Base-by-base conservation (phyloP, 2,888 invertebrate species). In the Thymelicus lineola region DNA sequence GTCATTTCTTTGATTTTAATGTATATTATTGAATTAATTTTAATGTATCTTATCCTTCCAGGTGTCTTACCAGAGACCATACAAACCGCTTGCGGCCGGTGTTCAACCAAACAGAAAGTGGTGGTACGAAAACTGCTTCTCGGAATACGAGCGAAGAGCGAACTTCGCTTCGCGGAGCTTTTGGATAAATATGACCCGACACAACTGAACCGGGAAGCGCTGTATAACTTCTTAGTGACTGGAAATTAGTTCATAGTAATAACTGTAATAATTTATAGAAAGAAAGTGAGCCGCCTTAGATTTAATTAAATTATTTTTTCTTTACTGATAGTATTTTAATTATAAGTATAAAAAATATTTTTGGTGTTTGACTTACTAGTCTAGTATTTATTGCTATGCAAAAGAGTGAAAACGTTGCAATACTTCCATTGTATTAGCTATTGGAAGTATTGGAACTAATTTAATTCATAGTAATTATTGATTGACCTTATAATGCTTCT, bases 181-280 rank as follows among this genome's bases (percentile, higher is more conserved):
- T 94, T 96, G 75, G 94, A 91, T 70, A 97, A 96, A 86, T 97
- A 96, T 84, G 97, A 97, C 84, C 96, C 96, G 0, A 94, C 95
- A 35, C 95, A 95, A 12, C 80, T 91, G 65, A 97, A 97, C 89
- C 93, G 95, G 79, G 93, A 92, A 73, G 95, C 95, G 71, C 95
- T 96, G 78, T 94, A 94, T 77, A 93, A 89, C 15, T 94, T 94
- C 76, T 80, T 93, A 73, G 83, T 88, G 9, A 92, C 89, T 46
- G 92, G 92, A 57, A 86, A 94, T 94, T 78, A 79, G 69, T 53
- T 28, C 17, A 53, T 53, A 53, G 12, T 53, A 20, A 7, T 17
- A 28, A 53, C 3, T 10, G 4, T 42, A 42, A n/a, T 9, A 17
- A 38, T 45, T 64, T 64, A 58, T 58, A 12, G 15, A 58, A 20